A percentile compares a stretch with the other conserved stretches of the same genome.
Conservation (phyloP, 2,888 invertebrate species). For the Phaedon cochleariae region DNA sequence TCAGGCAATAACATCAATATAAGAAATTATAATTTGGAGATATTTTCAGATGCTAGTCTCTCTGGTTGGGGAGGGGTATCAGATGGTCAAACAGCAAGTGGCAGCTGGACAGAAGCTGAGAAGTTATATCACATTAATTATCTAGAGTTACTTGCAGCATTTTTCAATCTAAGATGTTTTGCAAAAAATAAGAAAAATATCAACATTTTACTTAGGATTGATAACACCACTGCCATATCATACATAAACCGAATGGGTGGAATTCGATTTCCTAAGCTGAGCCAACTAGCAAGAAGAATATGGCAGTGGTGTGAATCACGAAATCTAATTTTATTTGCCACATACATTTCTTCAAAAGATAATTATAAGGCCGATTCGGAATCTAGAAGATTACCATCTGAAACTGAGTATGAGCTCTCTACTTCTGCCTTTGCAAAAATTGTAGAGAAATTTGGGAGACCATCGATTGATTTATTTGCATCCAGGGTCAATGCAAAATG, state of each 20-base stretch:
- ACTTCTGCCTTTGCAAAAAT: constrained; percentile 10
- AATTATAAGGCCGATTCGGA: constrained; percentile 45
- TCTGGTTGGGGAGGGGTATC: neutral
- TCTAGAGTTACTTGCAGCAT: neutral
- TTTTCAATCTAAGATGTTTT: neutral
- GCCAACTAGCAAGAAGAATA: constrained; percentile 13
- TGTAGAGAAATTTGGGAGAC: constrained; percentile 22
- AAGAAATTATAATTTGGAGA: too few relatives aligned
- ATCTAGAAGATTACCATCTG: constrained; percentile 28
- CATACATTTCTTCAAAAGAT: constrained; percentile 50
- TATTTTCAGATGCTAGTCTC: neutral
- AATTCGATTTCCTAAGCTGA: constrained; percentile 15
- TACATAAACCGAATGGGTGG: too few relatives aligned
- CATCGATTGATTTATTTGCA: constrained; percentile 19
- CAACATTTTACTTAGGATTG: constrained; percentile 1
- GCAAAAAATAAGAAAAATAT: neutral
- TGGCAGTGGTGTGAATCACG: constrained; percentile 33
- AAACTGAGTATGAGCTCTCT: constrained; percentile 28
- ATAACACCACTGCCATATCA: constrained; percentile 7
- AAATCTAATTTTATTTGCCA: constrained; percentile 46
- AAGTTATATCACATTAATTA: neutral
- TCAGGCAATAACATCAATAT: too few relatives aligned
- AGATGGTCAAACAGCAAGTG: neutral
- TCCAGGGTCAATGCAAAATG: constrained; percentile 16
- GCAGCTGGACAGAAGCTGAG: neutral